Percentiles rank a stretch among this genome's conserved stretches.
Evolutionary conservation across 1,140 invertebrate species (phyloP).

Genomic region (Diorhabda elongata): DNA sequence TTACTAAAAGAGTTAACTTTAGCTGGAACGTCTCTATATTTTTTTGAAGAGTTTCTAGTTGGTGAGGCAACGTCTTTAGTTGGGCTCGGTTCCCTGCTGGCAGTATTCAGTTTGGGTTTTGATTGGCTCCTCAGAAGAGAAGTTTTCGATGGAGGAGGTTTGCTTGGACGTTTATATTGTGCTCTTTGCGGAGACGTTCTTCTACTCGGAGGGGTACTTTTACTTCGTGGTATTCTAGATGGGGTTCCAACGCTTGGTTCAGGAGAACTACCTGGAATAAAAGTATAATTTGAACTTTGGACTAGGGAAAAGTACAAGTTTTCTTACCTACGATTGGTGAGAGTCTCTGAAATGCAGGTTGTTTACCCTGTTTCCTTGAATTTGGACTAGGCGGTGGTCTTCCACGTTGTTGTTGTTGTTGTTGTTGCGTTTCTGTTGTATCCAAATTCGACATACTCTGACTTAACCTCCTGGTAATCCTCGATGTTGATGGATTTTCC

Average conservation of each 20-base stretch:
- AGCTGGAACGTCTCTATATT: conserved; percentile 41
- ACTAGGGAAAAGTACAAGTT: not conserved
- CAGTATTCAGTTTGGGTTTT: conserved; percentile 17
- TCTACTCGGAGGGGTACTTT: conserved; percentile 39
- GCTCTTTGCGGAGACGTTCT: conserved; percentile 33
- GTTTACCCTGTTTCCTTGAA: conserved; percentile 14
- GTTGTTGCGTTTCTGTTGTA: conserved; percentile 20
- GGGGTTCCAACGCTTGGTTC: conserved; percentile 47
- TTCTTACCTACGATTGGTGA: conserved; percentile 40
- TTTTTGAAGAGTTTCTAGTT: conserved; percentile 35
- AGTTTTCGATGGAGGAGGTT: conserved; percentile 8
- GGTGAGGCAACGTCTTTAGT: conserved; percentile 29
- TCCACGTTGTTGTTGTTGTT: conserved; percentile 7
- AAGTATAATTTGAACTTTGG: not conserved
- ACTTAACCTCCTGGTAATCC: conserved; percentile 34
- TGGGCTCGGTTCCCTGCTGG: conserved; percentile 37
- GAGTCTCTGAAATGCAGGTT: conserved; percentile 36
- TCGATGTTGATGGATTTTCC: conserved; percentile 16
- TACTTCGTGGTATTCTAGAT: conserved; percentile 36
- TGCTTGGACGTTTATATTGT: not conserved
- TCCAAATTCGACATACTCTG: conserved; percentile 42
- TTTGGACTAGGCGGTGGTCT: conserved; percentile 35
- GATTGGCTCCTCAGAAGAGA: conserved; percentile 28
- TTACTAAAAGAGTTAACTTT: conserved; percentile 44
- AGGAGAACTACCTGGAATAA: conserved; percentile 38